These are phyloP conservation scores for Trichomycterus rosablanca DNA, from an alignment of 2,113 vertebrate species.

Conservation along the genomic window DNA sequence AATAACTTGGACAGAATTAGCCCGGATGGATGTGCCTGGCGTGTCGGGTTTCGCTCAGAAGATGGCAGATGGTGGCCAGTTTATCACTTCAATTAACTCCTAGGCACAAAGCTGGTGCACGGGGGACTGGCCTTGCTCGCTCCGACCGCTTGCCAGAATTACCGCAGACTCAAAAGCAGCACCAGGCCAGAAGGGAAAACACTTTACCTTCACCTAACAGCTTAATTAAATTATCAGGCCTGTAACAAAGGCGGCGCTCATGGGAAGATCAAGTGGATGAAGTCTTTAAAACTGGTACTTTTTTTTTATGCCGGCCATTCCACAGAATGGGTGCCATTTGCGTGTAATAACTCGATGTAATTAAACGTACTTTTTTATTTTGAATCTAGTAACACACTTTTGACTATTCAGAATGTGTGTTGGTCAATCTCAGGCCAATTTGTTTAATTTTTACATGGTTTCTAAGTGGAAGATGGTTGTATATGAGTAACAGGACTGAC, in stretches of 20 bases:
- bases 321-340: too few species aligned
- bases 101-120: slow-evolving; percentile 38
- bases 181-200: slow-evolving; percentile 14
- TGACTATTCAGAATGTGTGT: too few species aligned
- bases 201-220: slow-evolving; percentile 22
- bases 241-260: slow-evolving; percentile 17
- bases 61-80: slow-evolving; percentile 54
- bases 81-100: slow-evolving; percentile 57
- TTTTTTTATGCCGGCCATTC: too few species aligned
- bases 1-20: slow-evolving; percentile 52
- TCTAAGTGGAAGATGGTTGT: too few species aligned
- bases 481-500: too few species aligned
- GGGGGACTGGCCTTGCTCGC: slow-evolving; percentile 23
- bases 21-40: slow-evolving; percentile 44
- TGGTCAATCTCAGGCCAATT: too few species aligned
- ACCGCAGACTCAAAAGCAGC: slow-evolving; percentile 17
- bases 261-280: slow-evolving; percentile 12
- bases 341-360: too few species aligned
- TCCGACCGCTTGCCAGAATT: slow-evolving; percentile 15
- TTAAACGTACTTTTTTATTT: too few species aligned
- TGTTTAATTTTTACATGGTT: too few species aligned
- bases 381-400: too few species aligned
- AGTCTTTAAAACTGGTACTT: slow-evolving; percentile 27
- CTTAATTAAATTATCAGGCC: slow-evolving; percentile 18
- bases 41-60: slow-evolving; percentile 44